Percentiles rank a stretch among this genome's conserved stretches.
Conservation (phyloP, 2,888 invertebrate genomes). For the Eumerus sabulonum region DNA sequence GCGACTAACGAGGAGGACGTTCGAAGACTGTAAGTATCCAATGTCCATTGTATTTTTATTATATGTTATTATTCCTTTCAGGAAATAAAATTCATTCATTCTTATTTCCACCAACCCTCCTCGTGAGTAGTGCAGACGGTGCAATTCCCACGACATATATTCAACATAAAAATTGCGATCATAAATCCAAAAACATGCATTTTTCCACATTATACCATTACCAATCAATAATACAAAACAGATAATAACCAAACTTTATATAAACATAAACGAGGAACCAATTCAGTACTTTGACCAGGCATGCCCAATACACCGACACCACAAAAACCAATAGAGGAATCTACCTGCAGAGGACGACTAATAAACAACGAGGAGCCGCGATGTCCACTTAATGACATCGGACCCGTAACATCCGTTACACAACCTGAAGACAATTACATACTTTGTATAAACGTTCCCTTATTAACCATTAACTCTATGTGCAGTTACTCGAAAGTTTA, state of each 20-base stretch:
- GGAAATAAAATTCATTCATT: too few species aligned
- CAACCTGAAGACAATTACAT: too few species aligned
- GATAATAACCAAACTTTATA: slow-evolving; percentile 21
- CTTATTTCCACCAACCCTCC: too few species aligned
- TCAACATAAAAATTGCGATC: not conserved
- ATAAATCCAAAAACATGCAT: not conserved
- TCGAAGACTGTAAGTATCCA: too few species aligned
- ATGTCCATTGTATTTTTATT: too few species aligned
- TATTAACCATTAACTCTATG: not conserved
- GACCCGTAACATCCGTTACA: not conserved
- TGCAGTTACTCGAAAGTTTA: not conserved
- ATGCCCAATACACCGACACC: slow-evolving; percentile 9
- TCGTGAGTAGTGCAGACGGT: too few species aligned
- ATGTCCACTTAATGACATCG: not conserved
- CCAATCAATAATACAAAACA: slow-evolving; percentile 33
- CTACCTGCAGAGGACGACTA: not conserved
- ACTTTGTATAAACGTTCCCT: too few species aligned
- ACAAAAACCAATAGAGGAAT: not conserved
- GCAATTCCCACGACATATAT: too few species aligned
- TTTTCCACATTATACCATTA: slow-evolving; percentile 16
- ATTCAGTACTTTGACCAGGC: slow-evolving; percentile 18
- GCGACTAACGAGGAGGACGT: too few species aligned
- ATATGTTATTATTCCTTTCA: too few species aligned
- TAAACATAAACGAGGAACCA: not conserved
- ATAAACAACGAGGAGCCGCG: not conserved